Conservation (phyloP, 2,797 vertebrate genomes). For the Bufotes viridis region DNA sequence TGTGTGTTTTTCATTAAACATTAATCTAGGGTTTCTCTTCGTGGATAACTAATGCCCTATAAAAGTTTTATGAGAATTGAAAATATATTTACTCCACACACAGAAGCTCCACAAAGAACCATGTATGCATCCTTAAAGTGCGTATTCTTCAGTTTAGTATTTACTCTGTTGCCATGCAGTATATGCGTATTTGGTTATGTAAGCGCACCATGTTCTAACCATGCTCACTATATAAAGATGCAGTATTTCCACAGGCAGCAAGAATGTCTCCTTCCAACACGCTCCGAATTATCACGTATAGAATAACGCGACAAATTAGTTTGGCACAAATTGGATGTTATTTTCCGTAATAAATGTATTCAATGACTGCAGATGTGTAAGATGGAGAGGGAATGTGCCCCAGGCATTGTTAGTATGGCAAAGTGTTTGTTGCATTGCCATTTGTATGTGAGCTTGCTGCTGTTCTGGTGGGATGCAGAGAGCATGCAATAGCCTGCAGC, state of each 20-base stretch:
- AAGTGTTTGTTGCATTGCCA: too few relatives aligned
- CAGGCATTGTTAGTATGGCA: too few relatives aligned
- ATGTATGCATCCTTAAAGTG: neutral
- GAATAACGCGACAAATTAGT: too few relatives aligned
- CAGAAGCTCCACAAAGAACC: neutral
- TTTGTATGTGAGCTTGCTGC: too few relatives aligned
- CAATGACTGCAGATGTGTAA: too few relatives aligned
- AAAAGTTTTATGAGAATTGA: neutral
- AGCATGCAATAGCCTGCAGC: too few relatives aligned
- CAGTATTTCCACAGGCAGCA: neutral
- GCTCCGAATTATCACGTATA: neutral
- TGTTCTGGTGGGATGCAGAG: too few relatives aligned
- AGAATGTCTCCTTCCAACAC: neutral
- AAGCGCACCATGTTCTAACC: neutral
- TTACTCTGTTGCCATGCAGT: neutral
- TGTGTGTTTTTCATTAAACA: constrained; percentile 46
- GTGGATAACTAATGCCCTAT: neutral
- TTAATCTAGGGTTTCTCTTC: constrained; percentile 40
- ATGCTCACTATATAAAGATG: neutral
- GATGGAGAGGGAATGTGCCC: too few relatives aligned
- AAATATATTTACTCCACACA: neutral
- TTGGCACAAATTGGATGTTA: too few relatives aligned
- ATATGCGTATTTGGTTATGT: neutral
- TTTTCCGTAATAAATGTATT: too few relatives aligned
- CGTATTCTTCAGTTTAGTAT: neutral